Base-by-base conservation (phyloP, 2,797 vertebrate genomes). In the Gephyroberyx darwinii region DNA sequence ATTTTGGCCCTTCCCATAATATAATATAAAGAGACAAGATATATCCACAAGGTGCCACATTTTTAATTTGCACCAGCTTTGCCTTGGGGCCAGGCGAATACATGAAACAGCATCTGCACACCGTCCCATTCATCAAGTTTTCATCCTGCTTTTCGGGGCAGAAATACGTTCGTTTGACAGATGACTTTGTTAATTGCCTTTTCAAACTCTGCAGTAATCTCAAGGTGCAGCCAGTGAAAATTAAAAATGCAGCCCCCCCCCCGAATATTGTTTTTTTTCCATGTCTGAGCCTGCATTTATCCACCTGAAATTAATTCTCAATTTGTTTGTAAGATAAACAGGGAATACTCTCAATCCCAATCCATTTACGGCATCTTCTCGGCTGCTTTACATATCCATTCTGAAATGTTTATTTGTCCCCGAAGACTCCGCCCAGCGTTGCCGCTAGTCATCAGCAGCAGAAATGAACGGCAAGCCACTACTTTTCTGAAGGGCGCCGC, bases 221-320 rank as follows among this genome's bases (percentile, higher is more conserved):
- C 84, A 60, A 1, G 75, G 77, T 82, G 71, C 72, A 53, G 71
- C 2, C 7, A 74, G 79, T 1, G 67, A 65, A 89, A 92, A 91
- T 89, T 83, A 86, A 89, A 89, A 88, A 86, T 74, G 81, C 69
- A 58, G 57, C 74, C 1, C 26, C 26, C 26, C 2, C 1, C 26
- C 26, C 26, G 84, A 87, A 84, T 84, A 89, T 86, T 84, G 70
- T 90, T 84, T 67, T 26, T 83, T 89, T 81, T 83, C 65, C 81
- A 78, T 82, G 86, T 88, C 76, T 86, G 75, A 83, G 87, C 77
- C 73, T 77, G 80, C 86, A 89, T 92, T 87, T 88, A 88, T 88
- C 74, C 86, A 85, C 87, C 84, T 84, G 85, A 92, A 93, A 93
- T 91, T 78, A 86, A 92, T 92, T 91, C 77, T 80, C 74, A 74